Conservation (phyloP, 2,888 invertebrate species). For the Tetranychus piercei region DNA sequence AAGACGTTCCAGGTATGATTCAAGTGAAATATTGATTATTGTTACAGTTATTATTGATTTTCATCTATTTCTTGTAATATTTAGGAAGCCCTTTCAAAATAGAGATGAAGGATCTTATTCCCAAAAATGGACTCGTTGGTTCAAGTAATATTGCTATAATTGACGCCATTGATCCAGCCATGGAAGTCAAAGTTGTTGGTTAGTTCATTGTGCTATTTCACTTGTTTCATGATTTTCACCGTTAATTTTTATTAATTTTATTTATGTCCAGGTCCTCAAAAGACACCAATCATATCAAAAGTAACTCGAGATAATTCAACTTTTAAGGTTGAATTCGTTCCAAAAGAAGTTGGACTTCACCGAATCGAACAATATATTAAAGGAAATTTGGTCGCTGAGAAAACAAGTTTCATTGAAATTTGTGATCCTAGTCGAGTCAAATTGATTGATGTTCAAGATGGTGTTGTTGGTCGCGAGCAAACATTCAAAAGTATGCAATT, state of each 20-base stretch:
- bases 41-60: constrained; percentile 12
- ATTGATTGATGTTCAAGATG: constrained; percentile 34
- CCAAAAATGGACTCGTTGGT: constrained; percentile 31
- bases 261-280: neutral
- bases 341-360: constrained; percentile 54
- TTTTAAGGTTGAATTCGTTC: constrained; percentile 53
- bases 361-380: constrained; percentile 48
- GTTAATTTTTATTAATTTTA: neutral
- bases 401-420: constrained; percentile 49
- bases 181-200: constrained; percentile 8
- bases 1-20: constrained; percentile 49
- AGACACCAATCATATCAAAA: neutral
- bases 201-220: constrained; percentile 32
- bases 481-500: constrained; percentile 32
- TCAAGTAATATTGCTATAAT: constrained; percentile 36
- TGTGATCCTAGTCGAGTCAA: constrained; percentile 39
- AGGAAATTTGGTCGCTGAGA: constrained; percentile 43
- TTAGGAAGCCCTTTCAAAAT: constrained; percentile 61
- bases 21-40: constrained; percentile 4
- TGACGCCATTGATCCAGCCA: constrained; percentile 30
- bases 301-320: neutral
- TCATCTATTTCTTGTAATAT: constrained; percentile 35
- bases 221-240: constrained; percentile 19
- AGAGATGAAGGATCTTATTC: constrained; percentile 29
- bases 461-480: constrained; percentile 35